Conservation (phyloP, 2,113 vertebrate genomes). For the Daphoenositta chrysoptera region DNA sequence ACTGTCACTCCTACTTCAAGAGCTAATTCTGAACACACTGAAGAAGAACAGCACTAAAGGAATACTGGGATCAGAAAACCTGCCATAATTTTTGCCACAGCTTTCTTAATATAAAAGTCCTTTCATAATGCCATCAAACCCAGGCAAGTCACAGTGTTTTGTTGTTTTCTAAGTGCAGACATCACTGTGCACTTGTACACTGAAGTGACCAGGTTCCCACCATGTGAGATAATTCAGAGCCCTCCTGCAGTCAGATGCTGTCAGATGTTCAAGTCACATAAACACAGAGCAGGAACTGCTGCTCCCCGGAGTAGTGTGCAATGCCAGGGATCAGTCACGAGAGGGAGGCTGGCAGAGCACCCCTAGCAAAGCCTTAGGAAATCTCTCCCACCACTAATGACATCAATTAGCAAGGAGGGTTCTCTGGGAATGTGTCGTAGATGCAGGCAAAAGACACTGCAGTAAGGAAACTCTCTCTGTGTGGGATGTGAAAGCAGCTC, state of each 20-base stretch:
- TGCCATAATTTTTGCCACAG: background rate
- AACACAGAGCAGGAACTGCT: background rate
- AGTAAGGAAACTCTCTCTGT: background rate
- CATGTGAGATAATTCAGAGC: background rate
- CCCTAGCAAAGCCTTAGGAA: background rate
- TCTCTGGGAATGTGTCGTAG: background rate
- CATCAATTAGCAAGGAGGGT: background rate
- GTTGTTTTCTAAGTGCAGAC: background rate
- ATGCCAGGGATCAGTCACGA: slow-evolving; percentile 17
- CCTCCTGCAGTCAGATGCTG: background rate
- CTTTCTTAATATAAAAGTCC: background rate
- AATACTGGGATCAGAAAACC: background rate
- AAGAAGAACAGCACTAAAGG: background rate
- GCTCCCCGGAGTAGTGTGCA: background rate
- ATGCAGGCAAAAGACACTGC: background rate
- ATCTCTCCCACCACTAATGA: background rate
- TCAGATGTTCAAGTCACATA: background rate
- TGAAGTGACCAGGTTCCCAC: background rate
- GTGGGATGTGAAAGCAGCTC: background rate
- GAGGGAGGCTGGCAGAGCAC: slow-evolving; percentile 7
- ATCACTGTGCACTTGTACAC: background rate
- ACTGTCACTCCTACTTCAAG: background rate
- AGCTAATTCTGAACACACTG: slow-evolving; percentile 1
- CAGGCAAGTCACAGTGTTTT: background rate
- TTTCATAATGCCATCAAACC: background rate